Evolutionary conservation across 2,797 vertebrate species (phyloP).

Genomic region (Arctocebus calabarensis): DNA sequence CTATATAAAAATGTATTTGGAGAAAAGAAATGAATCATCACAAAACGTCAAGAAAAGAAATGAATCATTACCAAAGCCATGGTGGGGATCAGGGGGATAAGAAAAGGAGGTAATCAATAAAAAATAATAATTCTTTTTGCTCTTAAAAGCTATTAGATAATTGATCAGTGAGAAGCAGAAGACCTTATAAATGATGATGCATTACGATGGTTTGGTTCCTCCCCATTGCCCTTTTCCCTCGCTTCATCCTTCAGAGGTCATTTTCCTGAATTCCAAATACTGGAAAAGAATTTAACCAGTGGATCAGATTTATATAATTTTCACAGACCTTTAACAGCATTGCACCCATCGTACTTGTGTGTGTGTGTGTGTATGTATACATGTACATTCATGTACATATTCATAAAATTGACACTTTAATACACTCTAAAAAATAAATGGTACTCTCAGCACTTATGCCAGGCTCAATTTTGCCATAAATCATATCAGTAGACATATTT

Average conservation of each 20-base stretch:
- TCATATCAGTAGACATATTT: neutral
- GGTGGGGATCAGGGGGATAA: neutral
- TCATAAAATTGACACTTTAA: neutral
- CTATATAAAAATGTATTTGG: neutral
- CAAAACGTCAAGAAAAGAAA: conserved; percentile 4
- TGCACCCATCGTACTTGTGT: neutral
- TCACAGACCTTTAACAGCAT: neutral
- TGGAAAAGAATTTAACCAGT: neutral
- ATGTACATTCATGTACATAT: neutral
- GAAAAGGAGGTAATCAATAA: neutral
- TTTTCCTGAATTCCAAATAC: neutral
- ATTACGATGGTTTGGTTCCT: neutral
- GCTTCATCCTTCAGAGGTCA: neutral
- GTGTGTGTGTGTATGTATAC: neutral
- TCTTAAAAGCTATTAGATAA: conserved; percentile 36
- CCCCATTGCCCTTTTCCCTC: accelerated
- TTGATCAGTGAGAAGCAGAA: neutral
- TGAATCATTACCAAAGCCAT: conserved; percentile 3
- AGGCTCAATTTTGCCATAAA: neutral
- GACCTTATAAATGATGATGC: too few species aligned
- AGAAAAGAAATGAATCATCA: neutral
- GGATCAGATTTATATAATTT: neutral
- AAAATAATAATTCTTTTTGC: neutral
- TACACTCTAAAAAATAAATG: neutral
- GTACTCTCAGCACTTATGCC: neutral